phyloP scores from a whole-genome alignment of 2,888 invertebrate genomes.

The Eilema depressum region DNA sequence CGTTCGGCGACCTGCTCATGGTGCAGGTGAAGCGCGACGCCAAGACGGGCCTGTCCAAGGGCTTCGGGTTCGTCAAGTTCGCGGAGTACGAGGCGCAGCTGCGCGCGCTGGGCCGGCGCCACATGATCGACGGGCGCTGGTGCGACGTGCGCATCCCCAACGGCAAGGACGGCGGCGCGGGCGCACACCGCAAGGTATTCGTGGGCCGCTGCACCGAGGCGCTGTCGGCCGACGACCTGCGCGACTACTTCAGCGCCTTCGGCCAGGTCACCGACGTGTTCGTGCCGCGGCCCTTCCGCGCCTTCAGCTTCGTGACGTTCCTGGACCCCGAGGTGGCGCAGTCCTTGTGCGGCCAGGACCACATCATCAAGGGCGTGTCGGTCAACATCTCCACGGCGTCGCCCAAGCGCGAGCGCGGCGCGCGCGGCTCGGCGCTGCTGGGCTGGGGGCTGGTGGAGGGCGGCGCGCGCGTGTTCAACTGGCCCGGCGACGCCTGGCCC shows the following conservation, averaged over 20 bases:
- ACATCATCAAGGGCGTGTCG: constrained; percentile 94
- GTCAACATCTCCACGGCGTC: constrained; percentile 95
- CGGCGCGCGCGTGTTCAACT: constrained; percentile 61
- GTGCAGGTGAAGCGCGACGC: constrained; percentile 87
- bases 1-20: constrained; percentile 89
- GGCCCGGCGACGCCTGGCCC: constrained; percentile 65
- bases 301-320: constrained; percentile 94
- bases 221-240: constrained; percentile 91
- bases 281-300: constrained; percentile 94
- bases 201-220: constrained; percentile 94
- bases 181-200: constrained; percentile 92
- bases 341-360: constrained; percentile 93
- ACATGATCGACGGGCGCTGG: constrained; percentile 91
- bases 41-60: constrained; percentile 89
- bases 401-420: constrained; percentile 90
- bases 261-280: constrained; percentile 96
- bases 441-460: constrained; percentile 75
- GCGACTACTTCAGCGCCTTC: constrained; percentile 92
- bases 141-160: constrained; percentile 91
- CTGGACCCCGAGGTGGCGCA: constrained; percentile 93
- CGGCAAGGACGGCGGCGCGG: constrained; percentile 89
- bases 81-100: constrained; percentile 89
- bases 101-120: constrained; percentile 88
- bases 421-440: constrained; percentile 51
- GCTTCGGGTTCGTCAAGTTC: constrained; percentile 91